Evolutionary conservation across 2,113 vertebrate genomes (phyloP).

Genomic region (Urocitellus parryii): DNA sequence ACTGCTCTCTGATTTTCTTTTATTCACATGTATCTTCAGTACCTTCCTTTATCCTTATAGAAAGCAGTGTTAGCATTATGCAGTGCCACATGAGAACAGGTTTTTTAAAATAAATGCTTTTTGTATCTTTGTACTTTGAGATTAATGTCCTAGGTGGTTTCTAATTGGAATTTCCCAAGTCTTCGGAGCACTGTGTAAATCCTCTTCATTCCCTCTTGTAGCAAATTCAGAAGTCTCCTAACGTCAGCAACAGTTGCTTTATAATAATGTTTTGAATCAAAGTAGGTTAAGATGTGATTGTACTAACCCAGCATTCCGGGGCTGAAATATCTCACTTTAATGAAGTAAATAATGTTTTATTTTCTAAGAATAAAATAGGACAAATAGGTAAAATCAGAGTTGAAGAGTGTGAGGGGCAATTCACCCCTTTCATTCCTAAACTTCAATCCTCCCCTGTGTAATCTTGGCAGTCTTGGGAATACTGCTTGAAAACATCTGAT

Average conservation of each 20-base stretch:
- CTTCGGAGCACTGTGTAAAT: background rate
- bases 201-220: background rate
- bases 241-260: background rate
- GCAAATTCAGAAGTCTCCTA: background rate
- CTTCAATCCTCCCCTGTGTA: background rate
- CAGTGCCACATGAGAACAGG: background rate
- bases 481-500: background rate
- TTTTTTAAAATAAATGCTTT: constrained; percentile 39
- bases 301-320: background rate
- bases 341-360: constrained; percentile 15
- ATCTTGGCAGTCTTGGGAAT: background rate
- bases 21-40: background rate
- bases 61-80: constrained; percentile 32
- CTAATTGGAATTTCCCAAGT: background rate
- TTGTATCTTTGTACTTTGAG: background rate
- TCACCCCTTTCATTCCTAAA: background rate
- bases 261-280: constrained; percentile 30
- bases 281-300: background rate
- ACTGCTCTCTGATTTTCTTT: constrained; percentile 8
- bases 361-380: background rate
- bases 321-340: background rate
- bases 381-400: constrained; percentile 23
- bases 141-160: background rate
- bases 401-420: background rate
- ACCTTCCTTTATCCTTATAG: background rate